Conservation (phyloP, 2,113 vertebrate genomes). For the Ptychochromis oligacanthus region DNA sequence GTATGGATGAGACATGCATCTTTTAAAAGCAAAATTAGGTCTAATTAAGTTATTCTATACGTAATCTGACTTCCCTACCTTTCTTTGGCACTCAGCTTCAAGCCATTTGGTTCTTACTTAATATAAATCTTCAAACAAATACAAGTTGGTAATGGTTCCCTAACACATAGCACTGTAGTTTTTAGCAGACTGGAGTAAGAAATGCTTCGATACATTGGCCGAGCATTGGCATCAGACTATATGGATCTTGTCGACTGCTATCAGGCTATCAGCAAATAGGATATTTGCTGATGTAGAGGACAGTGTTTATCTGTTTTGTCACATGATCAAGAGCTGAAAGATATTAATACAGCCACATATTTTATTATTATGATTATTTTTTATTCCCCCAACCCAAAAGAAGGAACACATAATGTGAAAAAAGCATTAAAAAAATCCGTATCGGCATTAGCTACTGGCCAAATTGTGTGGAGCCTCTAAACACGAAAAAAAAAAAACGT, state of each 20-base stretch:
- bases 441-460: neutral
- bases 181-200: neutral
- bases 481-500: slow-evolving; percentile 7
- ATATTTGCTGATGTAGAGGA: neutral
- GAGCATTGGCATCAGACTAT: no score
- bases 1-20: neutral
- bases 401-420: neutral
- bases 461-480: slow-evolving; percentile 15
- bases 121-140: neutral
- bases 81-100: neutral
- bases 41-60: no score
- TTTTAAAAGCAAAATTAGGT: neutral
- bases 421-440: no score
- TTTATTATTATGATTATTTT: neutral
- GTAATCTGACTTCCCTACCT: neutral
- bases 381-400: neutral
- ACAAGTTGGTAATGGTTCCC: neutral
- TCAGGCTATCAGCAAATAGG: neutral
- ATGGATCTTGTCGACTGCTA: neutral
- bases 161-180: neutral
- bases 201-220: no score
- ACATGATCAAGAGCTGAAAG: neutral
- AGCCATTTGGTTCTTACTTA: neutral
- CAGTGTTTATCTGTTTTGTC: neutral
- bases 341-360: neutral